A percentile compares a stretch with the other conserved stretches of the same genome.
These are phyloP conservation scores for Mycalesis mineus DNA, from an alignment of 2,888 invertebrate genomes.

Conservation along the genomic window DNA sequence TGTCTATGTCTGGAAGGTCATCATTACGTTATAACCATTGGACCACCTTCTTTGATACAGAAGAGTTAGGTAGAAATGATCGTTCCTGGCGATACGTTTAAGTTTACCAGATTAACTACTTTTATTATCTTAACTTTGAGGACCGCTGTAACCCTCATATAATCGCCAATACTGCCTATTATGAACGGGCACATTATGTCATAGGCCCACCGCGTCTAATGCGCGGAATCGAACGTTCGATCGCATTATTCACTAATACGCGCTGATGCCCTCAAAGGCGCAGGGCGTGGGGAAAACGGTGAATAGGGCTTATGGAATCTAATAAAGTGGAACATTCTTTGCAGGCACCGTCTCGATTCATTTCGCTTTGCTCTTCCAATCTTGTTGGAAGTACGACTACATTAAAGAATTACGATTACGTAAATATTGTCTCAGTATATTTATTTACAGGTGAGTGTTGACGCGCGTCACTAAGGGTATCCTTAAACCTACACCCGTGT, in stretches of 20 bases:
- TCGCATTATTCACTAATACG: conserved; percentile 73
- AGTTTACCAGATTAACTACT: no score
- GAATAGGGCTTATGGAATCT: conserved; percentile 75
- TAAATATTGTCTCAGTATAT: no score
- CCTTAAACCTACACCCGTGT: no score
- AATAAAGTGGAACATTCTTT: conserved; percentile 72
- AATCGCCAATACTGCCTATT: conserved; percentile 68
- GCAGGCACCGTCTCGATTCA: conserved; percentile 52
- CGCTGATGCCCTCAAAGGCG: conserved; percentile 61
- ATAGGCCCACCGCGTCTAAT: conserved; percentile 53
- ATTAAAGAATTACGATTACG: no score
- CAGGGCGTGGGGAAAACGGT: conserved; percentile 57
- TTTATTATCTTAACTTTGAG: no score
- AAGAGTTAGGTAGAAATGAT: no score
- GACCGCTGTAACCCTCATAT: conserved; percentile 35
- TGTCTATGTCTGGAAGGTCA: no score
- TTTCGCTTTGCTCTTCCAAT: conserved; percentile 41
- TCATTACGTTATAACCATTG: no score
- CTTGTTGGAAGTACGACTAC: conserved; percentile 18
- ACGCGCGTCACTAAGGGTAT: no score
- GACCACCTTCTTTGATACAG: no score
- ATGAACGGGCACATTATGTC: conserved; percentile 63
- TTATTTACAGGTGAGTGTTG: no score
- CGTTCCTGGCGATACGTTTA: no score
- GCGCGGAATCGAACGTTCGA: conserved; percentile 65